Percentiles rank a stretch among this genome's conserved stretches.
These are phyloP conservation scores for Reticulitermes speratus DNA, from an alignment of 1,140 invertebrate species.

Conservation along the genomic window DNA sequence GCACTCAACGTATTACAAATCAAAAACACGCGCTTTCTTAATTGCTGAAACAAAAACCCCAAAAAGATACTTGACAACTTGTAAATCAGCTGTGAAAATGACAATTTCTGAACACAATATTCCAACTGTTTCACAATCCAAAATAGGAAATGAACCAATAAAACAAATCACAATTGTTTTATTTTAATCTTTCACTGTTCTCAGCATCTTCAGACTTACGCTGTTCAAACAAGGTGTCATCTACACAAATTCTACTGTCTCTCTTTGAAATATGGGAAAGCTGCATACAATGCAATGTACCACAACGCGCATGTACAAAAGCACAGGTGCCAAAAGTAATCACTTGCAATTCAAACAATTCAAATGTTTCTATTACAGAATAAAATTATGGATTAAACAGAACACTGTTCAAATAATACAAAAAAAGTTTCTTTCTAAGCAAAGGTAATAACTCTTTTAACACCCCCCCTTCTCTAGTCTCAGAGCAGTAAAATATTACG, in stretches of 20 bases:
- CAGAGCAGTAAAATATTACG: background rate
- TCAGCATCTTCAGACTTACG: no score
- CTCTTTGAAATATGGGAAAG: background rate
- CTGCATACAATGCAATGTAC: background rate
- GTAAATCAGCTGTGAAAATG: no score
- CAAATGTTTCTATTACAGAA: background rate
- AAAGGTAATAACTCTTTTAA: background rate
- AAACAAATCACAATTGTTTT: no score
- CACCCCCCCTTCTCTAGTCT: background rate
- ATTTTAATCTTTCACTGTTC: no score
- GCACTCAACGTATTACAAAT: no score
- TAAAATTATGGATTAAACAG: background rate
- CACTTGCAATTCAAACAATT: background rate
- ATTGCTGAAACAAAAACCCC: no score
- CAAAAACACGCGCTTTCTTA: no score
- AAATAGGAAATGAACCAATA: no score
- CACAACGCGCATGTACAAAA: background rate
- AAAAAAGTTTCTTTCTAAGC: background rate
- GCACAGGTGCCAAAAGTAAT: background rate
- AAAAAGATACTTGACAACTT: no score
- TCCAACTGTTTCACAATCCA: no score
- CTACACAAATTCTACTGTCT: background rate
- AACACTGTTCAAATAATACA: background rate
- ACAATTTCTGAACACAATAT: no score
- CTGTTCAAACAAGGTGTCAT: background rate